phyloP scores from a whole-genome alignment of 2,888 invertebrate species.

The Xestia ashworthii region DNA sequence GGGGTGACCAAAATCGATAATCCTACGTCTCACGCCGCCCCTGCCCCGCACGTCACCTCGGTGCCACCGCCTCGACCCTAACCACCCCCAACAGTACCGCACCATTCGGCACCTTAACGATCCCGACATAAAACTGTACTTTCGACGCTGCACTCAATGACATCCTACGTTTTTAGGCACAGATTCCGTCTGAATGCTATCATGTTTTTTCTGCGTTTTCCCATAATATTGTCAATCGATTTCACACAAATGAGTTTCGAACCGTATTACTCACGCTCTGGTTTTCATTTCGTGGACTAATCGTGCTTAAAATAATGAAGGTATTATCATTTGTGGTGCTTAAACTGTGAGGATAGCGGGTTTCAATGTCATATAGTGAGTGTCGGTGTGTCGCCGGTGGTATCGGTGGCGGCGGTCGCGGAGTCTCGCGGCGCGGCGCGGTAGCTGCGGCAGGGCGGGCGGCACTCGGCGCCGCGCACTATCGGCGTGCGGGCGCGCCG shows the following conservation, averaged over 20 bases:
- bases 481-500: slow-evolving; percentile 89
- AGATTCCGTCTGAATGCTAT: slow-evolving; percentile 68
- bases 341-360: slow-evolving; percentile 49
- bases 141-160: slow-evolving; percentile 69
- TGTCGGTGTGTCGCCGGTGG: slow-evolving; percentile 66
- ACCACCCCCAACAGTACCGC: slow-evolving; percentile 87
- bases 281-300: slow-evolving; percentile 20
- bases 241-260: slow-evolving; percentile 45
- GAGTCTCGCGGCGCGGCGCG: slow-evolving; percentile 66
- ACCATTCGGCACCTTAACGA: slow-evolving; percentile 86
- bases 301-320: slow-evolving; percentile 31
- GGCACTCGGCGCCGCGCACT: slow-evolving; percentile 89
- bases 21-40: slow-evolving; percentile 85
- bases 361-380: slow-evolving; percentile 76
- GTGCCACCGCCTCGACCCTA: slow-evolving; percentile 84
- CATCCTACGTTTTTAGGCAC: slow-evolving; percentile 66
- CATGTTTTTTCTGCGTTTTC: slow-evolving; percentile 75
- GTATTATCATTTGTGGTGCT: slow-evolving; percentile 18
- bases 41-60: slow-evolving; percentile 80
- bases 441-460: slow-evolving; percentile 83
- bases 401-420: slow-evolving; percentile 40
- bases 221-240: slow-evolving; percentile 67
- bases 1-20: slow-evolving; percentile 90
- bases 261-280: slow-evolving; percentile 39
- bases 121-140: slow-evolving; percentile 82